Conservation (phyloP, 1,140 invertebrate species). For the Mamestra configurata region DNA sequence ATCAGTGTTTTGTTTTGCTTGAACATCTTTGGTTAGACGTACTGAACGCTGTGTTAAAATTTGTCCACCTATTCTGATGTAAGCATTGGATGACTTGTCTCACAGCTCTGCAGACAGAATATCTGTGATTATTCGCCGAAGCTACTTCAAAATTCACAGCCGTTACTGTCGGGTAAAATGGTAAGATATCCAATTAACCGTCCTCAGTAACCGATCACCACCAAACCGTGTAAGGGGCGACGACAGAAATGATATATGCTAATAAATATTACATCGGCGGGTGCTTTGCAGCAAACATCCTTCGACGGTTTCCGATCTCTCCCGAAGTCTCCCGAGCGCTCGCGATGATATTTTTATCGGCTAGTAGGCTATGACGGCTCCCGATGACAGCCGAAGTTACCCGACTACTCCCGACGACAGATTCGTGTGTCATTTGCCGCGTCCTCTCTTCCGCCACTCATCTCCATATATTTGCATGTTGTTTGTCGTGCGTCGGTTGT, state of each 20-base stretch:
- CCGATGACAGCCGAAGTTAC: background rate
- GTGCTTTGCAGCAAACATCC: background rate
- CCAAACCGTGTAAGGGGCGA: background rate
- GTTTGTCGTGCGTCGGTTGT: constrained; percentile 31
- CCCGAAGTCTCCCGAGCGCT: background rate
- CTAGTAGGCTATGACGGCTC: background rate
- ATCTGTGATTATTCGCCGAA: too few species aligned
- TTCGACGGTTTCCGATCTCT: background rate
- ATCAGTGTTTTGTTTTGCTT: too few species aligned
- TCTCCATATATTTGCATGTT: constrained; percentile 51
- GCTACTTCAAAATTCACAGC: background rate
- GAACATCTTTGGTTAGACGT: too few species aligned
- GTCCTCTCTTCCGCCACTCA: constrained; percentile 42
- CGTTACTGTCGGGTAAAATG: background rate
- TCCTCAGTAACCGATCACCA: constrained; percentile 8
- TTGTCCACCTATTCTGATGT: too few species aligned
- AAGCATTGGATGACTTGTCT: too few species aligned
- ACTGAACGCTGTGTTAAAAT: too few species aligned
- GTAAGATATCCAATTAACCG: constrained; percentile 13
- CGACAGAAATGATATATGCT: constrained; percentile 11
- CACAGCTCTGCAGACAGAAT: too few species aligned
- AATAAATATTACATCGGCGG: constrained; percentile 15
- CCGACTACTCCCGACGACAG: constrained; percentile 2
- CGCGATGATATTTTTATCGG: background rate
- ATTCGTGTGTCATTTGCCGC: constrained; percentile 45